phyloP scores from a whole-genome alignment of 2,113 vertebrate species.

The Aramus guarauna region DNA sequence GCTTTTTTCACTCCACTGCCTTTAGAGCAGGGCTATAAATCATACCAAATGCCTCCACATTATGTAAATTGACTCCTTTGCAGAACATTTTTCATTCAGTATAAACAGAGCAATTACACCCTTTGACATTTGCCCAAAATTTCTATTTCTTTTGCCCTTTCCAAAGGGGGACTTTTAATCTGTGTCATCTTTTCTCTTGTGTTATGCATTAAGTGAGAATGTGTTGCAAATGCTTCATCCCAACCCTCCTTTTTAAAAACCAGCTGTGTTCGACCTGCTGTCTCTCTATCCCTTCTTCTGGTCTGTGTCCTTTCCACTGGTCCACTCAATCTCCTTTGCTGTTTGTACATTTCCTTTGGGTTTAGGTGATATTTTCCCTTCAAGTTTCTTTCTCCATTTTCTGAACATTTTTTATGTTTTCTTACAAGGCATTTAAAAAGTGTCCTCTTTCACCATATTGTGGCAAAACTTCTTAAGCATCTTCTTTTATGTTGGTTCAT shows the following conservation, averaged over 20 bases:
- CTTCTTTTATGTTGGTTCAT: not conserved
- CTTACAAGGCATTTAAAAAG: not conserved
- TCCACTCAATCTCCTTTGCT: not conserved
- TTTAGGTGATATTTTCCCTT: not conserved
- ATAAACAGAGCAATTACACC: slow-evolving; percentile 11
- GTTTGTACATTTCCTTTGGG: not conserved
- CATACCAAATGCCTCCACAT: slow-evolving; percentile 22
- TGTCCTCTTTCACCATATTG: not conserved
- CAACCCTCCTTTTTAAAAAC: not conserved
- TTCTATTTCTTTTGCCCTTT: slow-evolving; percentile 1
- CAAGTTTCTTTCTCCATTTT: not conserved
- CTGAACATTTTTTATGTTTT: not conserved
- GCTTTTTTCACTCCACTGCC: not conserved
- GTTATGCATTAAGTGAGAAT: not conserved
- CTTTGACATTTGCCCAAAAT: not conserved
- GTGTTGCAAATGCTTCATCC: not conserved
- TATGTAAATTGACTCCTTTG: slow-evolving; percentile 31
- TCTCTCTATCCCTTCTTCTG: not conserved
- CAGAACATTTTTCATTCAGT: slow-evolving; percentile 33
- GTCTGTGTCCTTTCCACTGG: not conserved
- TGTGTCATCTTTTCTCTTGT: not conserved
- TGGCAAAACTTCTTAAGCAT: not conserved
- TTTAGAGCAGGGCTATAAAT: slow-evolving; percentile 34
- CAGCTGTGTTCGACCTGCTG: not conserved
- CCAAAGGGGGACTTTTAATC: not conserved